A percentile compares a stretch with the other conserved stretches of the same genome.
phyloP scores from a whole-genome alignment of 2,888 invertebrate genomes.

The Gryllus longicercus region DNA sequence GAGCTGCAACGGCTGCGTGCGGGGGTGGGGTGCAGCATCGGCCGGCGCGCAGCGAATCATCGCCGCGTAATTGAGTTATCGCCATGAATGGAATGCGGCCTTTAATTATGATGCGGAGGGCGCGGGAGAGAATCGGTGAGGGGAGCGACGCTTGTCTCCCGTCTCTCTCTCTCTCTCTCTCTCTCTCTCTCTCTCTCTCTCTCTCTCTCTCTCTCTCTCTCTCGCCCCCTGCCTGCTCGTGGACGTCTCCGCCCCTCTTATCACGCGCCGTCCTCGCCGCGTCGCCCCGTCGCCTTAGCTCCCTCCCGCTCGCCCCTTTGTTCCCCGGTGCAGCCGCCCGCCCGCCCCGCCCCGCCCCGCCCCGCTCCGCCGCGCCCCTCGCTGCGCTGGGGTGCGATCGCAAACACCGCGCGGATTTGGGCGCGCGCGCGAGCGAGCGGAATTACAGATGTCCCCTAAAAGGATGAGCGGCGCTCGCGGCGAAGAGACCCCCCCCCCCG shows the following conservation, averaged over 20 bases:
- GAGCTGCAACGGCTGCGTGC: not conserved
- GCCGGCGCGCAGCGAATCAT: not conserved
- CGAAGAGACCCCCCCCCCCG: not conserved
- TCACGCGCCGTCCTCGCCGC: too few species aligned
- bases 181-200: too few species aligned
- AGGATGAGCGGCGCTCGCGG: not conserved
- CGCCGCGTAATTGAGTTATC: not conserved
- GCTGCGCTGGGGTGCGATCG: not conserved
- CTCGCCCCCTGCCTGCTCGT: too few species aligned
- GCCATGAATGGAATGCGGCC: constrained; percentile 17
- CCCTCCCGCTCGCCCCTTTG: too few species aligned
- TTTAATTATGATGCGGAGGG: not conserved
- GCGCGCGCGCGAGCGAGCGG: not conserved
- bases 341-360: too few species aligned
- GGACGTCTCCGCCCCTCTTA: too few species aligned
- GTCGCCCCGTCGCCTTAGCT: too few species aligned
- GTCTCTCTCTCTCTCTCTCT: too few species aligned
- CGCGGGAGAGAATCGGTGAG: not conserved
- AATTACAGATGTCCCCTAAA: not conserved
- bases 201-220: too few species aligned
- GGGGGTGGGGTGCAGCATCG: not conserved
- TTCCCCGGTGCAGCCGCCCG: too few species aligned
- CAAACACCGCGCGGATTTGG: not conserved
- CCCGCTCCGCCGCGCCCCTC: too few species aligned
- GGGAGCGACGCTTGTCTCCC: not conserved